Evolutionary conservation across 37 sponge, comb jelly and placozoan species (phyloP).

Genomic region (Chondrilla cf. caribensis): DNA sequence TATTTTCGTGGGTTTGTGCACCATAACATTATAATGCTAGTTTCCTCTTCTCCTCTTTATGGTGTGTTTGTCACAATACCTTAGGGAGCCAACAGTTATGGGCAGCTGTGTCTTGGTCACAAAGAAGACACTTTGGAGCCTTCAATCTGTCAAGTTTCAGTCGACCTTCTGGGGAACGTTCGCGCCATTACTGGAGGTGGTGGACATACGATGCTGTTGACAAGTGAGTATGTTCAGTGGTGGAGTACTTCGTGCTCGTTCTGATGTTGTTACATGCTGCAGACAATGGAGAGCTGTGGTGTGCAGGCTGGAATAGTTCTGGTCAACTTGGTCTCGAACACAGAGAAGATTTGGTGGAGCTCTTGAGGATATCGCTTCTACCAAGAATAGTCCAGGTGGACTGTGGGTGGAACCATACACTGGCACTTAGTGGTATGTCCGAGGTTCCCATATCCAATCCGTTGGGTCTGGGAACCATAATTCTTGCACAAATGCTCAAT

Average conservation of each 20-base stretch:
- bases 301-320: constrained; percentile 76
- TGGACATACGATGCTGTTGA: constrained; percentile 54
- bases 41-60: background rate
- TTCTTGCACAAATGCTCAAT: too few species aligned
- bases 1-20: constrained; percentile 47
- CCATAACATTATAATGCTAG: background rate
- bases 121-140: constrained; percentile 38
- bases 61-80: background rate
- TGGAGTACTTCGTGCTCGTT: background rate
- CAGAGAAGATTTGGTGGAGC: background rate
- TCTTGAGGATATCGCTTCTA: background rate
- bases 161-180: background rate
- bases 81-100: constrained; percentile 82
- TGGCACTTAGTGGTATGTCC: constrained; percentile 39
- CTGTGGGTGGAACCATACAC: constrained; percentile 87
- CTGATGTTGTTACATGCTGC: background rate
- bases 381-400: constrained; percentile 38
- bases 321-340: constrained; percentile 65
- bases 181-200: constrained; percentile 58
- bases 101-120: constrained; percentile 64
- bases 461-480: too few species aligned
- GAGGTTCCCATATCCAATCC: too few species aligned
- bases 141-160: background rate
- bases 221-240: background rate
- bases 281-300: constrained; percentile 52